phyloP scores from a whole-genome alignment of 2,797 vertebrate genomes.

The Uromys caudimaculatus region DNA sequence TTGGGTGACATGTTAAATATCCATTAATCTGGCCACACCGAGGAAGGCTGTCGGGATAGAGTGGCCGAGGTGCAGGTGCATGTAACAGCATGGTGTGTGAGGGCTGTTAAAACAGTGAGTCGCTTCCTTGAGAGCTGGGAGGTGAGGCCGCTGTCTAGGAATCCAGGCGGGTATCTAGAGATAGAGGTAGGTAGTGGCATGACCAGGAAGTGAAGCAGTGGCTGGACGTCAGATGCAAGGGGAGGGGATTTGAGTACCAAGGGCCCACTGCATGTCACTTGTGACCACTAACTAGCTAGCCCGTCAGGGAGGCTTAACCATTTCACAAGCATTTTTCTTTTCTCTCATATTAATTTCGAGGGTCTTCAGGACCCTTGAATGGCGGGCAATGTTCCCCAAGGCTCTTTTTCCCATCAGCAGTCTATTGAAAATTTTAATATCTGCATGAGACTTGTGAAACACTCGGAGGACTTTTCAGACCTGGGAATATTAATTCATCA shows the following conservation, averaged over 20 bases:
- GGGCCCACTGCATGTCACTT: background rate
- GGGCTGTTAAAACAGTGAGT: background rate
- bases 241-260: rapidly evolving
- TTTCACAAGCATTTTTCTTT: background rate
- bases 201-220: background rate
- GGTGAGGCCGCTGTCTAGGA: background rate
- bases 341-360: background rate
- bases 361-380: background rate
- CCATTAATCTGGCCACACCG: background rate
- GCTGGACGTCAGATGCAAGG: too few species aligned
- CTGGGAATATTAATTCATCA: conserved; percentile 71
- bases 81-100: background rate
- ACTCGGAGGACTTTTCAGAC: conserved; percentile 55
- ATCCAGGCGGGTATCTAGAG: background rate
- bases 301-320: background rate
- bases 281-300: background rate
- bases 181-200: background rate
- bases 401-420: background rate
- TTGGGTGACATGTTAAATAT: background rate
- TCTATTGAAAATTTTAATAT: conserved; percentile 66
- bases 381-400: background rate
- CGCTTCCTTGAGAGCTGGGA: background rate
- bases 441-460: conserved; percentile 24
- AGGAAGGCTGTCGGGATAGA: background rate
- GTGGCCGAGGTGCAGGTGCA: background rate